phyloP scores from a whole-genome alignment of 2,888 invertebrate species.

The Bellardia bayeri region DNA sequence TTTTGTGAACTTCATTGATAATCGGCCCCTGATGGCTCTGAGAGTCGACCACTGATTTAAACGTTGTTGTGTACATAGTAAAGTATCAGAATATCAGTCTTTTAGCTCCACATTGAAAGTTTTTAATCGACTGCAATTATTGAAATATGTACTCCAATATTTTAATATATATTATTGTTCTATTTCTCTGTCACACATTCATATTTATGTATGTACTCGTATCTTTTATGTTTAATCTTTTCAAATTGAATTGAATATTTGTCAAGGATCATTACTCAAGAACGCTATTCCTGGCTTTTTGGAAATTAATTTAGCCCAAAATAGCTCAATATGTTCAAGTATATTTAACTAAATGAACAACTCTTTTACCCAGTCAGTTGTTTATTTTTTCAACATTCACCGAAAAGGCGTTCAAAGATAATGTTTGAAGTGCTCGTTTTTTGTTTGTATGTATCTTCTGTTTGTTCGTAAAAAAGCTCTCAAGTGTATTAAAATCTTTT shows the following conservation, averaged over 20 bases:
- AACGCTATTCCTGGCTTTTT: constrained; percentile 15
- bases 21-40: too few relatives aligned
- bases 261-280: constrained; percentile 47
- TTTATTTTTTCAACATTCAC: not conserved
- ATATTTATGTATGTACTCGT: too few relatives aligned
- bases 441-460: constrained; percentile 5
- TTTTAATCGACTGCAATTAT: too few relatives aligned
- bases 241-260: constrained; percentile 3
- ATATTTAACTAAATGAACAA: constrained; percentile 65
- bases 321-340: constrained; percentile 73
- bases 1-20: too few relatives aligned
- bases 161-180: too few relatives aligned
- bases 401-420: constrained; percentile 70
- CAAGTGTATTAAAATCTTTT: constrained; percentile 70
- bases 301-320: constrained; percentile 61
- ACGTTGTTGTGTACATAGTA: too few relatives aligned
- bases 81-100: too few relatives aligned
- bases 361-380: constrained; percentile 53
- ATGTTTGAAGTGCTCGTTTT: constrained; percentile 64
- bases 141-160: too few relatives aligned
- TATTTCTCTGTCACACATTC: too few relatives aligned
- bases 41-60: too few relatives aligned
- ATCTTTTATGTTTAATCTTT: not conserved
- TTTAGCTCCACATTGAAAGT: too few relatives aligned
- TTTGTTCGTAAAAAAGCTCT: constrained; percentile 44